phyloP scores from a whole-genome alignment of 2,888 invertebrate species.

The Rhagonycha lutea region DNA sequence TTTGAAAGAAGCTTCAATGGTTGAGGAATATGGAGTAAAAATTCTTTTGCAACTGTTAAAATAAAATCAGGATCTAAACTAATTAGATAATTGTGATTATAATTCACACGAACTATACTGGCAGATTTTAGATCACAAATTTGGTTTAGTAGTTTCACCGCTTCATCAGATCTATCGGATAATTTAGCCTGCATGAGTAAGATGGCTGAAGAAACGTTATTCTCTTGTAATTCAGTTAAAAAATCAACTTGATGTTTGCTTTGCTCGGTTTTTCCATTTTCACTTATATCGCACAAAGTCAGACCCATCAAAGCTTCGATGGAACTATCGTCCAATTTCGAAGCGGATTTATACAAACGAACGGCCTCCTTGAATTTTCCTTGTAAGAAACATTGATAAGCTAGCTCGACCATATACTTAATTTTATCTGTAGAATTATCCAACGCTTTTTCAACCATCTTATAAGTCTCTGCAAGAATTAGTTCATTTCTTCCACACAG shows the following conservation, averaged over 20 bases:
- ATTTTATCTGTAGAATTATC: conserved; percentile 71
- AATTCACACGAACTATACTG: conserved; percentile 62
- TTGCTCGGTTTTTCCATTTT: conserved; percentile 72
- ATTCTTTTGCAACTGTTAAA: conserved; percentile 75
- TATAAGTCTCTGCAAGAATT: conserved; percentile 74
- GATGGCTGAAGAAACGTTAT: conserved; percentile 68
- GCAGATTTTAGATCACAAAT: conserved; percentile 63
- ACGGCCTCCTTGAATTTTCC: conserved; percentile 79
- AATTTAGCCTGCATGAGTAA: conserved; percentile 72
- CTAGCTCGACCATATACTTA: conserved; percentile 79
- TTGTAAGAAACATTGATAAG: conserved; percentile 76
- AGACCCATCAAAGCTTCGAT: conserved; percentile 80
- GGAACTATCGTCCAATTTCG: conserved; percentile 83
- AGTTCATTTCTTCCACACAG: conserved; percentile 69
- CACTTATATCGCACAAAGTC: conserved; percentile 79
- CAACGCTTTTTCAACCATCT: conserved; percentile 78
- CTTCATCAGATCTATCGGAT: conserved; percentile 59
- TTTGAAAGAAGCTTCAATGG: conserved; percentile 45
- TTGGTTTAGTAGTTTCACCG: conserved; percentile 64
- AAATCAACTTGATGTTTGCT: conserved; percentile 86
- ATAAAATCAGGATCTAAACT: conserved; percentile 86
- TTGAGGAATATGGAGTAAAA: conserved; percentile 71
- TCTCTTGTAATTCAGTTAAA: conserved; percentile 77
- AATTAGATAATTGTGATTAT: conserved; percentile 75
- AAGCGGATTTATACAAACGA: conserved; percentile 77